Percentiles rank a stretch among this genome's conserved stretches.
Evolutionary conservation across 2,888 invertebrate genomes (phyloP).

Genomic region (Hartigia nigra): DNA sequence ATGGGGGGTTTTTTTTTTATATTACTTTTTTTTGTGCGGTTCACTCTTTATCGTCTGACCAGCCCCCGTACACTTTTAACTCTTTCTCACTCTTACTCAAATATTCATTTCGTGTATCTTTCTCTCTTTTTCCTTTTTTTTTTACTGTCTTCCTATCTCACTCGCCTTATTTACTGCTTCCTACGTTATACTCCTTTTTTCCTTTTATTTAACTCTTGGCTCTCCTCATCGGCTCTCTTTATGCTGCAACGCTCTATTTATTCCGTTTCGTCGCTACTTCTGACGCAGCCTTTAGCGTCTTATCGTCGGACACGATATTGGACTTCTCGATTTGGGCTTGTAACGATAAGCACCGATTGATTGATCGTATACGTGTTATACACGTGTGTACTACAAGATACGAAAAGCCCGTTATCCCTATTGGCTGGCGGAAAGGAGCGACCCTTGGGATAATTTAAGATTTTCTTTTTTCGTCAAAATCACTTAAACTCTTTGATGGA

Average conservation of each 20-base stretch:
- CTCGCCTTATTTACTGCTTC: background rate
- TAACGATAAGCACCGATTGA: background rate
- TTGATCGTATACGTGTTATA: background rate
- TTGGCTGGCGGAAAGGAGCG: background rate
- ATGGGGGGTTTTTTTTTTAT: conserved; percentile 3
- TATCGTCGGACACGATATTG: background rate
- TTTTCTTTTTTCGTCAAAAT: background rate
- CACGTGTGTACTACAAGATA: background rate
- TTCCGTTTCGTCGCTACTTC: conserved; percentile 1
- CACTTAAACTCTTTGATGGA: background rate
- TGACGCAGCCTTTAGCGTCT: background rate
- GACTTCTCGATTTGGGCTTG: background rate
- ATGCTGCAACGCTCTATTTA: background rate
- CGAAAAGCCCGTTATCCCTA: background rate
- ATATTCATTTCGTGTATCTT: background rate
- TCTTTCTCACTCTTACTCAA: background rate
- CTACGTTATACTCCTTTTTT: background rate
- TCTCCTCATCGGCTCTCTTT: background rate
- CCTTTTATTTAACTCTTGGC: background rate
- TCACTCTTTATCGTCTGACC: conserved; percentile 1
- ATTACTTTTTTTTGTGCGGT: conserved; percentile 10
- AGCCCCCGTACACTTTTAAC: background rate
- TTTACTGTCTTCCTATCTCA: background rate
- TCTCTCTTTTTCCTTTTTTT: too few species aligned
- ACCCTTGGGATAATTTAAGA: background rate